Conservation (phyloP, 2,797 vertebrate genomes). For the Graptemys geographica region DNA sequence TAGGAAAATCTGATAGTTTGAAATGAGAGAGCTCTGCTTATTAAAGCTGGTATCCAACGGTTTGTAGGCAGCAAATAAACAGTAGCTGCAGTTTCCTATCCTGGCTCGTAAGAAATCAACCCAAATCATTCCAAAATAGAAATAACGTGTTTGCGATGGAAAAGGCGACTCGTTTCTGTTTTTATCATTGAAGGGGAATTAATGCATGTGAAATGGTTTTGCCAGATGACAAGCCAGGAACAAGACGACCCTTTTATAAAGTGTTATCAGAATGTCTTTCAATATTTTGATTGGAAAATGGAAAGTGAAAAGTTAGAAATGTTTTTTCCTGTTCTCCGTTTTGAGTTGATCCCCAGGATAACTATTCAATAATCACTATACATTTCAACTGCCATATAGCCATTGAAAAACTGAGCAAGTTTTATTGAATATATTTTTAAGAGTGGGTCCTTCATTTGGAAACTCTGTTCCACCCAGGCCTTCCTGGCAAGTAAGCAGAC, state of each 20-base stretch:
- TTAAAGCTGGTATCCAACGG: background rate
- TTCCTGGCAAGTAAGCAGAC: background rate
- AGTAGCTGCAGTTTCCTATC: slow-evolving; percentile 32
- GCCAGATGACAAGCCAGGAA: background rate
- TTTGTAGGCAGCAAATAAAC: background rate
- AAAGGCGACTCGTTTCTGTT: slow-evolving; percentile 25
- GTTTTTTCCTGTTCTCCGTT: accelerated
- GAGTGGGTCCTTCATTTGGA: background rate
- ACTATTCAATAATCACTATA: accelerated
- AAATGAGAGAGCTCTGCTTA: background rate
- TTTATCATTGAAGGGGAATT: slow-evolving; percentile 33
- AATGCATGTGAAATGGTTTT: slow-evolving; percentile 32
- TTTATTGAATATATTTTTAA: accelerated
- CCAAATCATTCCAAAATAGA: background rate
- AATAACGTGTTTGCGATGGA: background rate
- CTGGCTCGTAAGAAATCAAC: slow-evolving; percentile 2
- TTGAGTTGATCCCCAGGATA: background rate
- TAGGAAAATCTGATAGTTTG: background rate
- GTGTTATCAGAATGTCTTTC: background rate
- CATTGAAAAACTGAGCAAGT: background rate
- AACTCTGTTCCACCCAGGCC: background rate
- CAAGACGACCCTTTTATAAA: background rate
- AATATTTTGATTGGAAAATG: background rate
- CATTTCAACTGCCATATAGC: background rate
- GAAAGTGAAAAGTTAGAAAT: background rate